Conservation (phyloP, 2,888 invertebrate species). For the Bembecia ichneumoniformis region DNA sequence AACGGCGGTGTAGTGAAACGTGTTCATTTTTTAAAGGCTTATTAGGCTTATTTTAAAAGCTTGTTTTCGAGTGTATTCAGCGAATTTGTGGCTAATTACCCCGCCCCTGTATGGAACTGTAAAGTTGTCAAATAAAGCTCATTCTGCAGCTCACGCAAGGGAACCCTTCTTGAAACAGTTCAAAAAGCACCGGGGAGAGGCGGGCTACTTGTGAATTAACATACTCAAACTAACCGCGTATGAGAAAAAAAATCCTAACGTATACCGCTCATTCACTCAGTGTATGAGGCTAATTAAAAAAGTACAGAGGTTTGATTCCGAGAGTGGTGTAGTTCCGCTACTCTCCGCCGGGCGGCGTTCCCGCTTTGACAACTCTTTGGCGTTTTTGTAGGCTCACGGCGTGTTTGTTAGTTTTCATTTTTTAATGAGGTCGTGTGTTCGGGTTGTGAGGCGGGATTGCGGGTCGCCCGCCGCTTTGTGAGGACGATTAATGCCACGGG, state of each 20-base stretch:
- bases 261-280: constrained; percentile 62
- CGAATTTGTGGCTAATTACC: constrained; percentile 38
- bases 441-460: constrained; percentile 40
- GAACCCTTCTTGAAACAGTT: constrained; percentile 37
- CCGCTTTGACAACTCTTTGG: constrained; percentile 46
- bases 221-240: constrained; percentile 67
- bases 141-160: constrained; percentile 10
- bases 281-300: constrained; percentile 70
- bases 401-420: constrained; percentile 58
- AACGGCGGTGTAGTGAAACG: too few relatives aligned
- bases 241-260: constrained; percentile 54
- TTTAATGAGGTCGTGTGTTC: constrained; percentile 69
- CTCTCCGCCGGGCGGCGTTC: constrained; percentile 62
- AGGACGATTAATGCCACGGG: constrained; percentile 6
- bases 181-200: constrained; percentile 43
- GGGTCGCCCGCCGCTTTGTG: constrained; percentile 42
- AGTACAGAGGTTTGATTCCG: constrained; percentile 60
- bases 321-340: constrained; percentile 67
- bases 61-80: constrained; percentile 2
- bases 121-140: constrained; percentile 16
- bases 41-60: too few relatives aligned
- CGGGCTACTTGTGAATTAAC: constrained; percentile 61
- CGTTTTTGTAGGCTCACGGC: constrained; percentile 32
- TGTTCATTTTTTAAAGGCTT: too few relatives aligned
- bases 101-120: constrained; percentile 17